phyloP scores from a whole-genome alignment of 92 coral and sea anemone genomes.

The Epizoanthus ramosus region DNA sequence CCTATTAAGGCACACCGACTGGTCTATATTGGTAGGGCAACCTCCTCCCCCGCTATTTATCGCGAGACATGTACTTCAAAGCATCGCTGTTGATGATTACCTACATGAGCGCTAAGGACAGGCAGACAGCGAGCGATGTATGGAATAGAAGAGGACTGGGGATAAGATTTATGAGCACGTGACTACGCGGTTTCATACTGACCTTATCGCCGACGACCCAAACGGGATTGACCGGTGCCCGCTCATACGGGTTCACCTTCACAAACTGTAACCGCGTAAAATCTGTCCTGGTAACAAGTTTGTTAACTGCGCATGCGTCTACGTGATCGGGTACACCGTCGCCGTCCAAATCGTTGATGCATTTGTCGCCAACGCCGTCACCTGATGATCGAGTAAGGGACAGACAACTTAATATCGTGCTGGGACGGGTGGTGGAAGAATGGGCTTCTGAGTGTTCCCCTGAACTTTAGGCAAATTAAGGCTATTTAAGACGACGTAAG shows the following conservation, averaged over 20 bases:
- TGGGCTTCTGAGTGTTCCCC: too few species aligned
- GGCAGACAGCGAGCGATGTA: neutral
- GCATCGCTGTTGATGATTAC: neutral
- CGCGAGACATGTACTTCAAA: too few species aligned
- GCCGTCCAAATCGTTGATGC: conserved; percentile 64
- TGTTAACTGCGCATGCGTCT: conserved; percentile 66
- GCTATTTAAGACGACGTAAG: too few species aligned
- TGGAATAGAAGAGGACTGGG: neutral
- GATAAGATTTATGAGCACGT: neutral
- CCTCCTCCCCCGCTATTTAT: too few species aligned
- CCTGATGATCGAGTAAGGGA: conserved; percentile 16
- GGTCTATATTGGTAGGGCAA: too few species aligned
- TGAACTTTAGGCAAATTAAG: too few species aligned
- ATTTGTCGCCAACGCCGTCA: conserved; percentile 67
- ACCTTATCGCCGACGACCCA: conserved; percentile 81
- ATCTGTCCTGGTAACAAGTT: conserved; percentile 59
- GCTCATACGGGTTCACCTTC: conserved; percentile 58
- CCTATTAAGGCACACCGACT: too few species aligned
- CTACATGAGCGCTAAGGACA: neutral
- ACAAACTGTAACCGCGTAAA: conserved; percentile 75
- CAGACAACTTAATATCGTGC: too few species aligned
- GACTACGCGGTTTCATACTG: neutral
- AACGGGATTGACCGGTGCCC: conserved; percentile 54
- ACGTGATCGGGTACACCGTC: conserved; percentile 52
- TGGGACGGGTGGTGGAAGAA: too few species aligned